phyloP scores from a whole-genome alignment of 2,888 invertebrate genomes.

The Acanthosepion pharaonis region DNA sequence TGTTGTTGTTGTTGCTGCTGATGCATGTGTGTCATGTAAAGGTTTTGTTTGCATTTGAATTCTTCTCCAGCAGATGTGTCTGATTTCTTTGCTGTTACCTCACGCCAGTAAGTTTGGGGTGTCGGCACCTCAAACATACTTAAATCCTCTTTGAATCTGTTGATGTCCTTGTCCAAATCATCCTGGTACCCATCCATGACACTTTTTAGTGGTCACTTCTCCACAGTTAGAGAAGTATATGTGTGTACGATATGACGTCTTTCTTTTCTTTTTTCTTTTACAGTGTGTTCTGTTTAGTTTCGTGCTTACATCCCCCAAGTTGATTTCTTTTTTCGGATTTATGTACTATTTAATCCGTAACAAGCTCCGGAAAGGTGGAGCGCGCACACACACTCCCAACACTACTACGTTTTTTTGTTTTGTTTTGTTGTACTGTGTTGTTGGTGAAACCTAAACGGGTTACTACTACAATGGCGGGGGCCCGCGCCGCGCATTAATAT shows the following conservation, averaged over 20 bases:
- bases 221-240: background rate
- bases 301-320: constrained; percentile 37
- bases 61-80: constrained; percentile 52
- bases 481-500: constrained; percentile 37
- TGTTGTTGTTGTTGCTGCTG: constrained; percentile 53
- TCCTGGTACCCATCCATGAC: constrained; percentile 56
- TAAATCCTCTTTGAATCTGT: constrained; percentile 54
- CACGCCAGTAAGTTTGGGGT: constrained; percentile 54
- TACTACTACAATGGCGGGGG: constrained; percentile 44
- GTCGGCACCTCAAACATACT: constrained; percentile 54
- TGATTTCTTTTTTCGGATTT: background rate
- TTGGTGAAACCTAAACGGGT: background rate
- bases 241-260: background rate
- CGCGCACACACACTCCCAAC: constrained; percentile 4
- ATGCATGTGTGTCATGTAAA: constrained; percentile 53
- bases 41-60: constrained; percentile 52
- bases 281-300: background rate
- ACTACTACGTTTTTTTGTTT: background rate
- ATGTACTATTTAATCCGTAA: background rate
- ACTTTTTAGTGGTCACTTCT: constrained; percentile 48
- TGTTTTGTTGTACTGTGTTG: background rate
- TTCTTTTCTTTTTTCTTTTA: background rate
- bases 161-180: constrained; percentile 53
- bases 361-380: constrained; percentile 16
- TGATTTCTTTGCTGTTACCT: constrained; percentile 52